Percentiles rank a stretch among this genome's conserved stretches.
Evolutionary conservation across 1,140 invertebrate genomes (phyloP).

Genomic region (Drosophila truncata): DNA sequence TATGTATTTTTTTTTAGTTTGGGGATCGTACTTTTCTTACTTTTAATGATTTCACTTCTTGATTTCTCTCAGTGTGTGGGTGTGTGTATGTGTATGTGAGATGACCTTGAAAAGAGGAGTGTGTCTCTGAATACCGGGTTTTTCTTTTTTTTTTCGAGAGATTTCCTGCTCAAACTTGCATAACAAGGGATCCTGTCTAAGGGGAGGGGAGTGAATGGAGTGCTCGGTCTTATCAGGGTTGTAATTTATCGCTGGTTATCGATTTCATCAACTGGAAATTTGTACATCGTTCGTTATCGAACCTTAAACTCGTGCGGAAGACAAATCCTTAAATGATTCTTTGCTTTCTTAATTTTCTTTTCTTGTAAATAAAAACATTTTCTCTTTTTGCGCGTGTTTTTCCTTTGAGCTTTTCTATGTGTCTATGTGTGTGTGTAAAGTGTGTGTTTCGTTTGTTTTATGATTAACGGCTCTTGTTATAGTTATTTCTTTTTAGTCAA

Average conservation of each 20-base stretch:
- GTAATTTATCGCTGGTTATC: constrained; percentile 29
- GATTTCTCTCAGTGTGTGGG: constrained; percentile 11
- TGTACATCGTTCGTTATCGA: constrained; percentile 44
- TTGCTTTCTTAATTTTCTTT: neutral
- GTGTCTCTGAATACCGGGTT: neutral
- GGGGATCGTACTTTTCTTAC: neutral
- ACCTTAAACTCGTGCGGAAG: constrained; percentile 44
- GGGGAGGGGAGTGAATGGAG: neutral
- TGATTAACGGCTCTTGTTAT: constrained; percentile 51
- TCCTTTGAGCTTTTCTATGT: constrained; percentile 48
- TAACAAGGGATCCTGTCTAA: neutral
- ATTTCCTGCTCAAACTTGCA: neutral
- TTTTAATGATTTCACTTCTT: constrained; percentile 7
- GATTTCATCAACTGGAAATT: constrained; percentile 38
- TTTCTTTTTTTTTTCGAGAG: neutral
- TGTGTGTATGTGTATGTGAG: neutral
- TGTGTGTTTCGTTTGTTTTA: constrained; percentile 18
- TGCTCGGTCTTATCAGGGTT: neutral
- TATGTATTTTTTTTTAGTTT: neutral
- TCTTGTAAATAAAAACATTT: constrained; percentile 34
- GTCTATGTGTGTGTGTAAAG: constrained; percentile 15
- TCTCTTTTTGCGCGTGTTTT: constrained; percentile 39
- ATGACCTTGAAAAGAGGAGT: constrained; percentile 5
- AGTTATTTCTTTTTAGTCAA: constrained; percentile 37
- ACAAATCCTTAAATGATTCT: constrained; percentile 40